Conservation (phyloP, 53 echinoderm and acorn worm genomes). For the Henricia sp. region DNA sequence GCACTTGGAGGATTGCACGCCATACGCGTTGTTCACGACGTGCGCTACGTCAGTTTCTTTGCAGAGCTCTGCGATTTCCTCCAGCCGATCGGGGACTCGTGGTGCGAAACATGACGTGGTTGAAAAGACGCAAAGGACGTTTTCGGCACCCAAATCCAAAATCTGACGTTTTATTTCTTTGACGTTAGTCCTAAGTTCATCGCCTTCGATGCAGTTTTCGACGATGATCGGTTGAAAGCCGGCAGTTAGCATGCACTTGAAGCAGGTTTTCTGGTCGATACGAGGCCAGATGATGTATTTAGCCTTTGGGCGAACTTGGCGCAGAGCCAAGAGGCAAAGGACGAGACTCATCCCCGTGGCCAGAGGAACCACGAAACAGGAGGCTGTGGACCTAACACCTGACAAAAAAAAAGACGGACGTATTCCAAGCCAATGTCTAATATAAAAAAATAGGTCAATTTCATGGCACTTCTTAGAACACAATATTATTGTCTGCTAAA, state of each 20-base stretch:
- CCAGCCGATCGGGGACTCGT: constrained; percentile 85
- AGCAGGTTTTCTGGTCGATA: constrained; percentile 98
- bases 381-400: constrained; percentile 69
- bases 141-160: constrained; percentile 78
- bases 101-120: constrained; percentile 99
- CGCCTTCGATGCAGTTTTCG: constrained; percentile 86
- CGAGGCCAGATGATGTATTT: constrained; percentile 94
- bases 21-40: constrained; percentile 95
- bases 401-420: constrained; percentile 11
- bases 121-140: constrained; percentile 83
- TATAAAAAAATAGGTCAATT: too few relatives aligned
- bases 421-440: too few relatives aligned
- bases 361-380: constrained; percentile 95
- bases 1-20: constrained; percentile 95
- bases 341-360: constrained; percentile 97
- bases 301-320: constrained; percentile 74
- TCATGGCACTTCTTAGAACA: too few relatives aligned
- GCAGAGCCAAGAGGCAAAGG: constrained; percentile 89
- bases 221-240: constrained; percentile 87
- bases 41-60: constrained; percentile 73
- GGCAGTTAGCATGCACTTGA: constrained; percentile 86
- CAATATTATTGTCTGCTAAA: too few relatives aligned
- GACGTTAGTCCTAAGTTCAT: constrained; percentile 88
- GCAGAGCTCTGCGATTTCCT: constrained; percentile 80
- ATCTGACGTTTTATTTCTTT: constrained; percentile 76